Percentiles rank a stretch among this genome's conserved stretches.
Evolutionary conservation across 2,113 vertebrate species (phyloP).

Genomic region (Sturnus vulgaris): DNA sequence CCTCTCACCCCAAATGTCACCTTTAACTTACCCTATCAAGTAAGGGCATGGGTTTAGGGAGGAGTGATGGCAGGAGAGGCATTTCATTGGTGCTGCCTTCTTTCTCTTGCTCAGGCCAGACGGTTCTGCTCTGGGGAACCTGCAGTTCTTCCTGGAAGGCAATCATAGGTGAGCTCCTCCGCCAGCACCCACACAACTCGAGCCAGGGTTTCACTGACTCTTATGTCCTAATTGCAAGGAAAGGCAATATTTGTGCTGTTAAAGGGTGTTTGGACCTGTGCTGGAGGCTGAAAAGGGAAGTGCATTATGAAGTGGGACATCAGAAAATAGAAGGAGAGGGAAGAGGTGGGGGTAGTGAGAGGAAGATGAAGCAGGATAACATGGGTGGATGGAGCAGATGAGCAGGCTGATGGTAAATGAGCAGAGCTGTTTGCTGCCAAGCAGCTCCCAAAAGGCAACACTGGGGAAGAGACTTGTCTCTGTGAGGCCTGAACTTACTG

Average conservation of each 20-base stretch:
- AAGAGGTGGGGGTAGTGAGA: accelerated
- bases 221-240: neutral
- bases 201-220: neutral
- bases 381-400: neutral
- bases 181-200: neutral
- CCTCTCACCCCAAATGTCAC: neutral
- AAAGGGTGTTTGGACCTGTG: neutral
- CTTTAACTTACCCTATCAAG: neutral
- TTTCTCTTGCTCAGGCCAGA: neutral
- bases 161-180: neutral
- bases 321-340: neutral
- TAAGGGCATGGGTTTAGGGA: neutral
- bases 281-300: neutral
- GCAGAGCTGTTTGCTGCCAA: neutral
- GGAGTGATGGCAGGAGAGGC: neutral
- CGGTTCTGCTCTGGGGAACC: neutral
- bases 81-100: neutral
- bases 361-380: neutral
- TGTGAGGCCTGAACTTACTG: neutral
- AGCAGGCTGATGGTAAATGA: neutral
- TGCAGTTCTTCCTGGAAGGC: neutral
- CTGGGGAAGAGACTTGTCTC: neutral
- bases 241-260: neutral
- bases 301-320: neutral
- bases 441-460: neutral